These are phyloP conservation scores for Poecilia gillii DNA, from an alignment of 2,797 vertebrate species.

Conservation along the genomic window DNA sequence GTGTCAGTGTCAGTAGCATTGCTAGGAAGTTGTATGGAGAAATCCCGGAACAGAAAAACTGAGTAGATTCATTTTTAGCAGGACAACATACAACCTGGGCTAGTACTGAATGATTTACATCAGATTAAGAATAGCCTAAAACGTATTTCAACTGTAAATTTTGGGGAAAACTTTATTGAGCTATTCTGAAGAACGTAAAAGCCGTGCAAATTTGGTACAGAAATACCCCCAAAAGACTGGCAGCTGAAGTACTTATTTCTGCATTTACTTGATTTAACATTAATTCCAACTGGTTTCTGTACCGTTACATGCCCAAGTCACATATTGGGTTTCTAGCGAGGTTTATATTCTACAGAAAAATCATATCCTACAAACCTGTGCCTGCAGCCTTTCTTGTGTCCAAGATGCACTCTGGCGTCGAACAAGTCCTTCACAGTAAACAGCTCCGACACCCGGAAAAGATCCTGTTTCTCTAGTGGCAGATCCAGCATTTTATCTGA, in stretches of 20 bases:
- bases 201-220: background rate
- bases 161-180: background rate
- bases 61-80: background rate
- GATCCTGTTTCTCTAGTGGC: conserved; percentile 87
- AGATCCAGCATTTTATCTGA: conserved; percentile 71
- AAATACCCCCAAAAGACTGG: background rate
- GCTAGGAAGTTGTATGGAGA: background rate
- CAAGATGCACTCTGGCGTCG: conserved; percentile 91
- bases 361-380: conserved; percentile 83
- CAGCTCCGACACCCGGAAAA: conserved; percentile 89
- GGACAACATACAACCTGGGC: background rate
- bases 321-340: background rate
- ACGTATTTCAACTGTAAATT: background rate
- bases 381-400: conserved; percentile 92
- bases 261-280: background rate
- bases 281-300: background rate
- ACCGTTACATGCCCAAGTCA: background rate
- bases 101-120: background rate
- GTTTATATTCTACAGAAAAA: no score
- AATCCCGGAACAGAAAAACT: background rate
- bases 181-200: background rate
- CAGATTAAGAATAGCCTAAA: background rate
- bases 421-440: conserved; percentile 89
- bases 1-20: background rate
- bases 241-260: background rate